Percentiles rank a stretch among this genome's conserved stretches.
Conservation (phyloP, 1,140 invertebrate genomes). For the Polyergus mexicanus region DNA sequence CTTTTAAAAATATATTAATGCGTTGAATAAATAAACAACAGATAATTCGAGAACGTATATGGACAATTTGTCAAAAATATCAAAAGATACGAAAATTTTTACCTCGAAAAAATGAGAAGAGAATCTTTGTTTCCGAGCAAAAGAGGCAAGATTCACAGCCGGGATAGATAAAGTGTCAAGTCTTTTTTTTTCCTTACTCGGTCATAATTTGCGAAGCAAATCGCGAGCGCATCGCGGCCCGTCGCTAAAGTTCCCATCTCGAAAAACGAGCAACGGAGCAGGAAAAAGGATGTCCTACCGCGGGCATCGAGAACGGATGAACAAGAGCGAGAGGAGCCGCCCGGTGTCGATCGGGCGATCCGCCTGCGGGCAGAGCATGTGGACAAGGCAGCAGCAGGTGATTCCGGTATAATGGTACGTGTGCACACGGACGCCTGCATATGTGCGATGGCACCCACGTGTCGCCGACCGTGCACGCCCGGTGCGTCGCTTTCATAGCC, state of each 20-base stretch:
- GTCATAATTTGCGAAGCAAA: slow-evolving; percentile 39
- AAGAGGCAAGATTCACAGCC: background rate
- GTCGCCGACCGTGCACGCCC: slow-evolving; percentile 67
- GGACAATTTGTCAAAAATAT: background rate
- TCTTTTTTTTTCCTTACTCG: background rate
- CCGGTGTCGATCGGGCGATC: slow-evolving; percentile 75
- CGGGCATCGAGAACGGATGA: slow-evolving; percentile 60
- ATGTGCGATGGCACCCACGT: slow-evolving; percentile 78
- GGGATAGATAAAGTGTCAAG: background rate
- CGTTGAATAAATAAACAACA: background rate
- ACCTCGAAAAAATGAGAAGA: background rate
- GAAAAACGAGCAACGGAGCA: slow-evolving; percentile 15
- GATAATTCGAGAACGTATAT: background rate
- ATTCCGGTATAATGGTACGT: slow-evolving; percentile 67
- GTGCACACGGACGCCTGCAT: slow-evolving; percentile 48
- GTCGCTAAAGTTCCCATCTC: slow-evolving; percentile 9
- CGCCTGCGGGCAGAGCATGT: slow-evolving; percentile 80
- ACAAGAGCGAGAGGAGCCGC: slow-evolving; percentile 67
- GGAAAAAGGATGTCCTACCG: slow-evolving; percentile 52
- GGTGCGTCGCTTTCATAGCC: slow-evolving; percentile 47
- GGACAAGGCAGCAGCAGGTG: slow-evolving; percentile 78
- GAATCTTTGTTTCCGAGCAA: background rate
- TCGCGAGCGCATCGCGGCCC: background rate
- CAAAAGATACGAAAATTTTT: background rate
- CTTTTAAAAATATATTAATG: background rate